Percentiles rank a stretch among this genome's conserved stretches.
Evolutionary conservation across 2,888 invertebrate genomes (phyloP).

Genomic region (Oasisia sp.): DNA sequence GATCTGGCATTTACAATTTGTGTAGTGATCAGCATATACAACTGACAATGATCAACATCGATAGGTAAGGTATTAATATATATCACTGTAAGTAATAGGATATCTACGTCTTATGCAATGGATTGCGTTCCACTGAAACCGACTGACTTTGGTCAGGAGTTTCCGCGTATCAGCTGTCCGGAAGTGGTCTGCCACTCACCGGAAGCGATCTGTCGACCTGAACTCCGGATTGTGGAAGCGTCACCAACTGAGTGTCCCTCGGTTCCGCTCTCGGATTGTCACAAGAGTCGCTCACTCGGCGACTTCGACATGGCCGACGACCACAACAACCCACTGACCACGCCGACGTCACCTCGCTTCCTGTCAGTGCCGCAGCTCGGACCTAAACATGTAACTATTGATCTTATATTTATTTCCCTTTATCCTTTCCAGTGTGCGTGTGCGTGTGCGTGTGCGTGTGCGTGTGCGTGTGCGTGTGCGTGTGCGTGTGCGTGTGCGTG

Average conservation of each 20-base stretch:
- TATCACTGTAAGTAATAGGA: not conserved
- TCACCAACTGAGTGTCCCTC: not conserved
- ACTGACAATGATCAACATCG: not conserved
- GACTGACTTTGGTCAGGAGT: not conserved
- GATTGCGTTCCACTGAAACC: not conserved
- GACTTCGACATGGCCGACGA: not conserved
- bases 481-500: too few relatives aligned
- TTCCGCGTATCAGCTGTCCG: not conserved
- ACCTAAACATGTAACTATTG: not conserved
- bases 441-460: too few relatives aligned
- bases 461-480: too few relatives aligned
- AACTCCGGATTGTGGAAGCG: not conserved
- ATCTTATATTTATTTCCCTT: not conserved
- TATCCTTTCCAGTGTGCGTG: not conserved
- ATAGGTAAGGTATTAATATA: not conserved
- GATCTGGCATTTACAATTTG: not conserved
- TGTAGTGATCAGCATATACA: not conserved
- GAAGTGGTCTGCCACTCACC: not conserved
- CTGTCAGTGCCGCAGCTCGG: slow-evolving; percentile 10
- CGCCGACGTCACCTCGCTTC: not conserved
- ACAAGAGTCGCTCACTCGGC: not conserved
- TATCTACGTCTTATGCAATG: not conserved
- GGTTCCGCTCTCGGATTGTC: not conserved
- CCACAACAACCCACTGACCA: not conserved
- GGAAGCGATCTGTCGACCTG: not conserved